phyloP scores from a whole-genome alignment of 2,797 vertebrate species.

The Mareca penelope region DNA sequence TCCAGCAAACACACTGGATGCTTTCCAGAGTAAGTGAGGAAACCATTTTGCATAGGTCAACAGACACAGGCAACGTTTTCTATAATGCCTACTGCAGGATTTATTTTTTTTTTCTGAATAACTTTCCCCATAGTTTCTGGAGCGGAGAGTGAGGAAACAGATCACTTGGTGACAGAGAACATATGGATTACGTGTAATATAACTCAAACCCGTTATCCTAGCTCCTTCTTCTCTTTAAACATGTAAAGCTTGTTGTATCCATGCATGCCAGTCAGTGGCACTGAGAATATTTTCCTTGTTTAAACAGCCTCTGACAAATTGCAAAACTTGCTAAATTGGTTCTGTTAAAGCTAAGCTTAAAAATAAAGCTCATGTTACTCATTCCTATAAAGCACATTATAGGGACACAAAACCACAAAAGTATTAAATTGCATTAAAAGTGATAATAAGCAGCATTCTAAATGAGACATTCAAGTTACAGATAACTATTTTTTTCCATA shows the following conservation, averaged over 20 bases:
- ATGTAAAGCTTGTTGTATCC: neutral
- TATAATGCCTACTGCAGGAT: fast-evolving
- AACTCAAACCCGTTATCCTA: neutral
- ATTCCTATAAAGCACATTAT: too few species aligned
- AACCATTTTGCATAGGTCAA: fast-evolving
- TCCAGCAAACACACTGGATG: neutral
- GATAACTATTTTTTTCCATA: fast-evolving
- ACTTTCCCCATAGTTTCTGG: neutral
- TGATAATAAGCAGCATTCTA: fast-evolving
- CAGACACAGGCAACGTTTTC: too few species aligned
- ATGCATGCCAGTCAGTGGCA: neutral
- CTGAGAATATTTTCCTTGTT: neutral
- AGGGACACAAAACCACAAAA: neutral
- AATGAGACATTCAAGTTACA: fast-evolving
- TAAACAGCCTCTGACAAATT: neutral
- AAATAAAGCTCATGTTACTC: neutral
- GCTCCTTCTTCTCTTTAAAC: neutral
- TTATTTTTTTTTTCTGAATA: neutral
- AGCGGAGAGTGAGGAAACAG: neutral
- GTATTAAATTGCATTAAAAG: neutral
- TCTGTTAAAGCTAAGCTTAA: neutral
- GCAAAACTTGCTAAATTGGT: neutral
- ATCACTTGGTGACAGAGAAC: neutral
- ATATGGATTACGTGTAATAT: neutral
- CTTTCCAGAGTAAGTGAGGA: neutral